Conservation (phyloP, 2,113 vertebrate genomes). For the Cavia aperea region DNA sequence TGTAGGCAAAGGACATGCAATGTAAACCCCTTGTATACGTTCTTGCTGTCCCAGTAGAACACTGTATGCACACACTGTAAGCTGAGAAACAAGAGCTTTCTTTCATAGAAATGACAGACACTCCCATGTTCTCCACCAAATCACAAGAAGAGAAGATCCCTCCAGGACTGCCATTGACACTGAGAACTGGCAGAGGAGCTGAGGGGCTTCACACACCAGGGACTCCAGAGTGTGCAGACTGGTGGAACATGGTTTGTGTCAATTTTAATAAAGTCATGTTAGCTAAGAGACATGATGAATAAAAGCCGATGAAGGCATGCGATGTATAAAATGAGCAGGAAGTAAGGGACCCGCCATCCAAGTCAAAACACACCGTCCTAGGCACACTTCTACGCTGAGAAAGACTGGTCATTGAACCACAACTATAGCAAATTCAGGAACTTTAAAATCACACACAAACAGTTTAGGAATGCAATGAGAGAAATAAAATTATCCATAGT, state of each 20-base stretch:
- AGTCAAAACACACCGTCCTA: constrained; percentile 22
- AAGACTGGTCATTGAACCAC: constrained; percentile 58
- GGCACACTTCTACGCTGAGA: constrained; percentile 53
- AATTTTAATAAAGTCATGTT: background rate
- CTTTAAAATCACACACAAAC: constrained; percentile 51
- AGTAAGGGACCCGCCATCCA: constrained; percentile 21
- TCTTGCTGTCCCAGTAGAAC: constrained; percentile 50
- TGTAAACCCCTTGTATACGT: constrained; percentile 21
- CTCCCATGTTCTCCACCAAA: constrained; percentile 32
- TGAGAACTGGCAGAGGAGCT: constrained; percentile 46
- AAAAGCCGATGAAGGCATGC: constrained; percentile 57
- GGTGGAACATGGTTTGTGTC: background rate
- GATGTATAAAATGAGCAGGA: constrained; percentile 42
- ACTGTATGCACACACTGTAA: constrained; percentile 46
- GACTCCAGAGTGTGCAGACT: background rate
- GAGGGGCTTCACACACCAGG: background rate
- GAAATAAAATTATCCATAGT: constrained; percentile 51
- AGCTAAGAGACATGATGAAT: constrained; percentile 21
- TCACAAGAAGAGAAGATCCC: constrained; percentile 55
- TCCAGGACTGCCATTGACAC: constrained; percentile 40
- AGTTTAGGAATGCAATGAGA: constrained; percentile 73
- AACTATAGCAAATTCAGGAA: constrained; percentile 53
- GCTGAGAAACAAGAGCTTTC: constrained; percentile 61
- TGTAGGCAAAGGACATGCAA: constrained; percentile 1
- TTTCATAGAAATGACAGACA: constrained; percentile 53